Conservation (phyloP, 2,797 vertebrate genomes). For the Sus cebifrons region DNA sequence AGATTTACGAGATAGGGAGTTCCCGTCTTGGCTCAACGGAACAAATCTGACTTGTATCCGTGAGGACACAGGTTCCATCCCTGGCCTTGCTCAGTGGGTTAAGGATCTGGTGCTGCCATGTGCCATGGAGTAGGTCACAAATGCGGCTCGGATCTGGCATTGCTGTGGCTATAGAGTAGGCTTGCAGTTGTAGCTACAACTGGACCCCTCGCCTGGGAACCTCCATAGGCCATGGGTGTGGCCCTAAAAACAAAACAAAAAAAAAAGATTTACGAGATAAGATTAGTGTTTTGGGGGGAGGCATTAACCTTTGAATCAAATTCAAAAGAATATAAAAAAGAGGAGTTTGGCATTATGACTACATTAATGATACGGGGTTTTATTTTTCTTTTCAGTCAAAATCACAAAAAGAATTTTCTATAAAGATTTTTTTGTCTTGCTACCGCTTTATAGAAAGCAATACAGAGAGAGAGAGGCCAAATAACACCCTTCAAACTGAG, state of each 20-base stretch:
- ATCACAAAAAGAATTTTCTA: conserved; percentile 57
- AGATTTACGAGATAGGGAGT: neutral
- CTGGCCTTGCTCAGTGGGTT: too few relatives aligned
- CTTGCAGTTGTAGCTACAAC: too few relatives aligned
- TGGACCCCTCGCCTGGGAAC: too few relatives aligned
- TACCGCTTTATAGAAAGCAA: conserved; percentile 30
- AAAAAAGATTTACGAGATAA: conserved; percentile 7
- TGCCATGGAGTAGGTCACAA: too few relatives aligned
- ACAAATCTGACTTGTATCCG: too few relatives aligned
- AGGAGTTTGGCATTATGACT: neutral
- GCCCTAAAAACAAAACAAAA: too few relatives aligned
- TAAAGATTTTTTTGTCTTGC: neutral
- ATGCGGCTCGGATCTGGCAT: too few relatives aligned
- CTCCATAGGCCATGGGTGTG: too few relatives aligned
- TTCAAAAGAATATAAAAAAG: conserved; percentile 21
- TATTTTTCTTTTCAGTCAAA: conserved; percentile 61
- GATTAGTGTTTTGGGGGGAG: neutral
- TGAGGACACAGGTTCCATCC: too few relatives aligned
- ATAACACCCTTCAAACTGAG: conserved; percentile 66
- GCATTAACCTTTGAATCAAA: conserved; percentile 40
- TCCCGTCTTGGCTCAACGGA: too few relatives aligned
- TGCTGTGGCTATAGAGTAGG: too few relatives aligned
- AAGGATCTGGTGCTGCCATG: too few relatives aligned
- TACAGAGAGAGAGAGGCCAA: conserved; percentile 29
- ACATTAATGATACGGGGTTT: neutral